Evolutionary conservation across 64 coral and sea anemone genomes (phyloP), one percentile per base, ranked within the genome.

Genomic region (Montipora cactus): DNA sequence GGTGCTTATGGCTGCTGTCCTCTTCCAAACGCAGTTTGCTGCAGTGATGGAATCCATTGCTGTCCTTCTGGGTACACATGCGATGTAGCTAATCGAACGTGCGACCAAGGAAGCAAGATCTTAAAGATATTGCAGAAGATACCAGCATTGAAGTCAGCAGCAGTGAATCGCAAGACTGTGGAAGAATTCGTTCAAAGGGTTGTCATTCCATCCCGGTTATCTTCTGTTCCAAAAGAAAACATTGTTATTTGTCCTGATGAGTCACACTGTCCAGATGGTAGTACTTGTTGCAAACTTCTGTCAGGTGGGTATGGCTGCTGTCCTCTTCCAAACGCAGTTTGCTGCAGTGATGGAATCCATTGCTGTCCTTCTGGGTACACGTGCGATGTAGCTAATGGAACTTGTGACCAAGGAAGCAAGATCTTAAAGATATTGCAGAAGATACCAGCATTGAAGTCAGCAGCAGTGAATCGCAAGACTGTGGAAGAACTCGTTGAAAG

Each of bases 241-340:
- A 3, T 44, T 13, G 4, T 77, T 45, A 47, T 74, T 51, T 81
- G 79, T 59, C 79, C 51, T 28, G 53, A 59, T 59, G 79, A 47
- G 12, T 4, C 12, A n/a, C 10, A 23, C 8, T 61, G 79, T 86
- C 95, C 88, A 37, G 44, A 83, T 89, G 22, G 55, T 7, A 83
- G 25, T 9, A 95, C 96, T 0, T 98, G 96, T 64, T 98, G 96
- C 18, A 20, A 85, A 72, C 8, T 92, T 3, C 15, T 70, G 6
- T 61, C 25, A 79, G 93, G 93, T 50, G 12, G 23, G 9, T 98
- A 79, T n/a, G 89, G 93, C 9, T 98, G 96, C 85, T 98, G 96
- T 79, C 93, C 96, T 9, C 59, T 98, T 25, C 96, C 93, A 49
- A 84, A 90, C 18, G 96, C 96, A 10, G 96, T 98, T 20, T 98